phyloP scores from a whole-genome alignment of 2,888 invertebrate genomes.

The Girardia tigrina region DNA sequence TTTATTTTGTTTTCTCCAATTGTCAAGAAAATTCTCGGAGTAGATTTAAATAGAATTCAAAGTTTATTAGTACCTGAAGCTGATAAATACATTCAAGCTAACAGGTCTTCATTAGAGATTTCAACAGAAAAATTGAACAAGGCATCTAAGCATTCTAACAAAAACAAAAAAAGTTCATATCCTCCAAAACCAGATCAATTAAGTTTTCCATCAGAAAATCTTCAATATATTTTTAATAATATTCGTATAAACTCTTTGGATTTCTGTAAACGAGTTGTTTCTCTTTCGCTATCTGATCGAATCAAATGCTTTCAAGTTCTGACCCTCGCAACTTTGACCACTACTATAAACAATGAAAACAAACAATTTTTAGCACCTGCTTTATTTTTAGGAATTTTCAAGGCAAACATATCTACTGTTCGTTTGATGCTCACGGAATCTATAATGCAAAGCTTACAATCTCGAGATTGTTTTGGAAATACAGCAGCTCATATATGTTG shows the following conservation, averaged over 20 bases:
- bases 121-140: not conserved
- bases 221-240: not conserved
- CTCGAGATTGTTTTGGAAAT: conserved; percentile 10
- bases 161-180: not conserved
- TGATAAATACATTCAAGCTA: not conserved
- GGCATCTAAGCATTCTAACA: not conserved
- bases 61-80: not conserved
- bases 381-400: not conserved
- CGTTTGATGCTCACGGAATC: not conserved
- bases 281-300: not conserved
- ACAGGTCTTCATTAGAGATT: not conserved
- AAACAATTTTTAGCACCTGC: conserved; percentile 1
- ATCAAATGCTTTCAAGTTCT: conserved; percentile 10
- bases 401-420: not conserved
- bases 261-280: not conserved
- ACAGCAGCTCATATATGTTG: conserved; percentile 1
- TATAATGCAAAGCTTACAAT: not conserved
- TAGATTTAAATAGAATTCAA: not conserved
- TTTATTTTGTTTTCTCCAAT: not conserved
- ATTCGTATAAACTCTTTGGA: not conserved
- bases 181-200: not conserved
- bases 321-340: not conserved
- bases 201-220: not conserved
- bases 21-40: not conserved
- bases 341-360: not conserved